phyloP scores from a whole-genome alignment of 2,888 invertebrate genomes.

The Scaptodrosophila latifasciaeformis region DNA sequence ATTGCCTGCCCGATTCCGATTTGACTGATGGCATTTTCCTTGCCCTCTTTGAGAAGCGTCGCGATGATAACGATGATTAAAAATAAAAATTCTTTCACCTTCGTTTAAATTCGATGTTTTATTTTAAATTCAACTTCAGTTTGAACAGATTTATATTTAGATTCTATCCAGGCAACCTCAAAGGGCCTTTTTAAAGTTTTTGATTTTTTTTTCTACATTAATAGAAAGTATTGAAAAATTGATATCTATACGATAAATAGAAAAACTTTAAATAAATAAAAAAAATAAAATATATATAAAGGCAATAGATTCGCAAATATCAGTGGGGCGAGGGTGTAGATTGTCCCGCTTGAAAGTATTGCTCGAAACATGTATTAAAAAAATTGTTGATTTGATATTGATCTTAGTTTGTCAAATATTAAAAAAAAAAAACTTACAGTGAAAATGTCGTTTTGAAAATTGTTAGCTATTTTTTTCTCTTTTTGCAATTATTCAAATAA shows the following conservation, averaged over 20 bases:
- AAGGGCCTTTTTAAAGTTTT: too few relatives aligned
- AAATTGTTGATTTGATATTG: background rate
- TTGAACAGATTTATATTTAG: conserved; percentile 10
- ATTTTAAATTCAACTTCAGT: conserved; percentile 32
- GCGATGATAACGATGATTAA: conserved; percentile 23
- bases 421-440: conserved; percentile 30
- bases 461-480: conserved; percentile 32
- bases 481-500: conserved; percentile 39
- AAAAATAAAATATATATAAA: conserved; percentile 20
- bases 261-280: too few relatives aligned
- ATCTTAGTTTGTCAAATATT: conserved; percentile 18
- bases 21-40: conserved; percentile 96
- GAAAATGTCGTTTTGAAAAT: conserved; percentile 16
- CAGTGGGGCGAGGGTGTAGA: conserved; percentile 1
- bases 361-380: conserved; percentile 3
- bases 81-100: background rate
- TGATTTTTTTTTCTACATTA: background rate
- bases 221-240: conserved; percentile 3
- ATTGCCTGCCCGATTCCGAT: conserved; percentile 85
- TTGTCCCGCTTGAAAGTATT: conserved; percentile 14
- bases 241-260: background rate
- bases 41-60: conserved; percentile 85
- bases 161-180: too few relatives aligned
- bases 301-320: conserved; percentile 19
- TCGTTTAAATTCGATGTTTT: conserved; percentile 18